These are phyloP conservation scores for Panulirus ornatus DNA, from an alignment of 1,140 invertebrate genomes.

Conservation along the genomic window DNA sequence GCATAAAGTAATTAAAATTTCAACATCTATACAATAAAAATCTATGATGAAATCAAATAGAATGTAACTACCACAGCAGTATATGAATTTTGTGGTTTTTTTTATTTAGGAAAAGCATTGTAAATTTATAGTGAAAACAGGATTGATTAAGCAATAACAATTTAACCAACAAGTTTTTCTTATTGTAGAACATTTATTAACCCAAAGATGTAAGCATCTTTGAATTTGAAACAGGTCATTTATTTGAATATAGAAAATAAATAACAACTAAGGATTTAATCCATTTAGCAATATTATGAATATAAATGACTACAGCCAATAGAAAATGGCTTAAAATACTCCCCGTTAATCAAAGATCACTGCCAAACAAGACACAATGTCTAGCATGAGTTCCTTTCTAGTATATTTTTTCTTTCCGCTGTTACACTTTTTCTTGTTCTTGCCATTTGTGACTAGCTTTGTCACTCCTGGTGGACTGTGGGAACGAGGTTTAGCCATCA, in stretches of 20 bases:
- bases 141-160: background rate
- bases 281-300: background rate
- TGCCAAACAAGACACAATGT: conserved; percentile 56
- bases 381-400: conserved; percentile 61
- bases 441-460: background rate
- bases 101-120: conserved; percentile 1
- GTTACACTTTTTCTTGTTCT: conserved; percentile 48
- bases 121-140: background rate
- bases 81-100: no score
- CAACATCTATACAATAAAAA: conserved; percentile 27
- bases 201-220: background rate
- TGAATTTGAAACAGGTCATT: background rate
- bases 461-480: background rate
- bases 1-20: conserved; percentile 32
- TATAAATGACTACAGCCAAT: background rate
- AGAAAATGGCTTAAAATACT: background rate
- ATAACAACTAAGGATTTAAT: background rate
- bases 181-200: no score
- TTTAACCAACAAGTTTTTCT: background rate
- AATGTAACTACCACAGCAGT: conserved; percentile 14
- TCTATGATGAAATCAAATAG: conserved; percentile 36
- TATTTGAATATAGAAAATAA: no score
- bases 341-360: conserved; percentile 48
- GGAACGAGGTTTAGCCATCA: conserved; percentile 40
- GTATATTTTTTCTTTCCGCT: conserved; percentile 67